phyloP scores from a whole-genome alignment of 1,140 invertebrate genomes.

The Saccostrea glomerata region DNA sequence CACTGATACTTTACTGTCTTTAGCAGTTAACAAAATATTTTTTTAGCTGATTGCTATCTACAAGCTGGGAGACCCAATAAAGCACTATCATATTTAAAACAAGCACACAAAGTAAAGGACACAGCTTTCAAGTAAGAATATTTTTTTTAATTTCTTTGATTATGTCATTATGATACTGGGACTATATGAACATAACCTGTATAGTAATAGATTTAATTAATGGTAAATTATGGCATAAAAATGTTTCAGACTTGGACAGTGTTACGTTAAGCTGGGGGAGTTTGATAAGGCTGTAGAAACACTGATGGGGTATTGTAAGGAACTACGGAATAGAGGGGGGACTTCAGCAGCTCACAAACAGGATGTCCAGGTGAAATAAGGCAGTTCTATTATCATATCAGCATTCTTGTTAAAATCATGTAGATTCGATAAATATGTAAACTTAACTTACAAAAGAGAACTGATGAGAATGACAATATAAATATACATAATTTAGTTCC shows the following conservation, averaged over 20 bases:
- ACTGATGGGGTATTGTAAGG: constrained; percentile 27
- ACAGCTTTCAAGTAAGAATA: neutral
- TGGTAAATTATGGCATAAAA: neutral
- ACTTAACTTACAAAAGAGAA: too few relatives aligned
- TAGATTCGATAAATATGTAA: too few relatives aligned
- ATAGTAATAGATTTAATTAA: neutral
- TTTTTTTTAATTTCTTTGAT: neutral
- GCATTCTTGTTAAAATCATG: too few relatives aligned
- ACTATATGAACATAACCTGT: too few relatives aligned
- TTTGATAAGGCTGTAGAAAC: constrained; percentile 39
- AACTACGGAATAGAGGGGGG: constrained; percentile 37
- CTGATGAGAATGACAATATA: too few relatives aligned
- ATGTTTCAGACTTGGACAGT: constrained; percentile 42
- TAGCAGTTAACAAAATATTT: neutral
- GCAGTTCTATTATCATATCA: neutral
- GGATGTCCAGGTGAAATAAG: constrained; percentile 34
- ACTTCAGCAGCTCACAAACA: constrained; percentile 37
- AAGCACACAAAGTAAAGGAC: constrained; percentile 4
- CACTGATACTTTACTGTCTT: too few relatives aligned
- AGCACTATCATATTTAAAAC: constrained; percentile 26
- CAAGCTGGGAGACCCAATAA: constrained; percentile 45
- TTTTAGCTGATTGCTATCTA: constrained; percentile 39
- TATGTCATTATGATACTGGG: neutral
- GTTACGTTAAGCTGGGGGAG: constrained; percentile 39
- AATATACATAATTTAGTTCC: too few relatives aligned